Percentiles rank a stretch among this genome's conserved stretches.
These are phyloP conservation scores for Palythoa caribaeorum DNA, from an alignment of 92 coral and sea anemone species.

Conservation along the genomic window DNA sequence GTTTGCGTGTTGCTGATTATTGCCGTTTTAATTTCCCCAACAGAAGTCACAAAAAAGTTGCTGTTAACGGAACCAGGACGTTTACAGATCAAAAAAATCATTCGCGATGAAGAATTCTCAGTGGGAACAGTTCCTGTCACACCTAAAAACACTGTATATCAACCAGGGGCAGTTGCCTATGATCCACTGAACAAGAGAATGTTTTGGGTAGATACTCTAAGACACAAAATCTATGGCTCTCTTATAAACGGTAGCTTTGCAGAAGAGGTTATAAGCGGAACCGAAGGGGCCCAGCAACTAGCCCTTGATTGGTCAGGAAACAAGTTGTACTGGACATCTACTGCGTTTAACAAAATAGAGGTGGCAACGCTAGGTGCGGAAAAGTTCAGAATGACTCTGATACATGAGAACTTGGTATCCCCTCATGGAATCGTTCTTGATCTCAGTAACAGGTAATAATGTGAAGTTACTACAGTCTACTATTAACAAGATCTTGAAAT, in stretches of 20 bases:
- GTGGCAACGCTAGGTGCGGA: background rate
- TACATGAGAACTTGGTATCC: background rate
- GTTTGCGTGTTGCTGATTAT: background rate
- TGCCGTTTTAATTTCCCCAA: background rate
- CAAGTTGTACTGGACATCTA: conserved; percentile 27
- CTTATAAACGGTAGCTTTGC: conserved; percentile 32
- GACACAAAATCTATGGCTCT: conserved; percentile 31
- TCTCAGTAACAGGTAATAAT: conserved; percentile 19
- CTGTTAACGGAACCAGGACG: conserved; percentile 23
- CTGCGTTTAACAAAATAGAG: conserved; percentile 22
- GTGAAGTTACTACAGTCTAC: background rate
- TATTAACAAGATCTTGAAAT: no score
- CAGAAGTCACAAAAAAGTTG: conserved; percentile 17
- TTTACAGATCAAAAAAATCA: background rate
- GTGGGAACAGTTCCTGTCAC: conserved; percentile 5
- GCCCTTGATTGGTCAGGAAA: conserved; percentile 31
- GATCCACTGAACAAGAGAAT: conserved; percentile 28
- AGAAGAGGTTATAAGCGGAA: background rate
- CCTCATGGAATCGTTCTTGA: conserved; percentile 38
- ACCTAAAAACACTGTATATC: background rate
- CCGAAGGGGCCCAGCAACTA: conserved; percentile 17
- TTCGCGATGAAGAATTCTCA: conserved; percentile 10
- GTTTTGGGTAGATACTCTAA: conserved; percentile 19
- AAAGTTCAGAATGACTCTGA: background rate
- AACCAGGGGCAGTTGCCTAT: conserved; percentile 10